Evolutionary conservation across 35 echinoderm and acorn worm species (phyloP).

Genomic region (Apostichopus japonicus): DNA sequence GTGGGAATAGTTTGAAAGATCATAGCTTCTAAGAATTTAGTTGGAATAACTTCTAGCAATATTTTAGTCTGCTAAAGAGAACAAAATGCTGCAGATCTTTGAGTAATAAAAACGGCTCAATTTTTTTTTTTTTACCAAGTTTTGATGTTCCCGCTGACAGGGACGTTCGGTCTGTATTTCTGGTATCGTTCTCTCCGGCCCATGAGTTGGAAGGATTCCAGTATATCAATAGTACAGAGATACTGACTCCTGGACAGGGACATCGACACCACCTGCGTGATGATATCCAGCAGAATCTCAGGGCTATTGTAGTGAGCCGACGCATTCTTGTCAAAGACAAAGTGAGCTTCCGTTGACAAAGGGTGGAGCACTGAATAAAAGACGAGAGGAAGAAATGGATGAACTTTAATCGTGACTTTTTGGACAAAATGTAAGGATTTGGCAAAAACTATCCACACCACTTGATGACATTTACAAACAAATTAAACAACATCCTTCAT

Average conservation of each 20-base stretch:
- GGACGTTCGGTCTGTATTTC: constrained; percentile 81
- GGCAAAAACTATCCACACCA: too few species aligned
- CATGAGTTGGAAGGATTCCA: constrained; percentile 82
- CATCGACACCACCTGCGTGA: constrained; percentile 72
- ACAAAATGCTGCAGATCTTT: background rate
- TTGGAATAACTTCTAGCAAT: too few species aligned
- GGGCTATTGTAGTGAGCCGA: constrained; percentile 71
- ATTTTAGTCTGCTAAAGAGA: too few species aligned
- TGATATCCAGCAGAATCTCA: constrained; percentile 77
- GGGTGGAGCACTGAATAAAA: constrained; percentile 78
- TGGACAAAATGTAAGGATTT: too few species aligned
- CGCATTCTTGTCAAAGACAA: constrained; percentile 87
- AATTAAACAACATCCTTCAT: too few species aligned
- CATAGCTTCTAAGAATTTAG: too few species aligned
- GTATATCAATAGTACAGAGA: constrained; percentile 73
- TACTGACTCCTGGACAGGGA: constrained; percentile 82
- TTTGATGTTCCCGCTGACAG: constrained; percentile 72
- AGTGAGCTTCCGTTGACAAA: constrained; percentile 74
- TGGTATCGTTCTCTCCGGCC: constrained; percentile 81
- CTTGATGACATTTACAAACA: too few species aligned
- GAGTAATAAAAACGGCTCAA: background rate
- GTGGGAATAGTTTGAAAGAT: too few species aligned
- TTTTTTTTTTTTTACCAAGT: constrained; percentile 65
- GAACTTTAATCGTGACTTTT: background rate
- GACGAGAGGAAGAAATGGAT: background rate